Percentiles rank a stretch among this genome's conserved stretches.
These are phyloP conservation scores for Spheniscus humboldti DNA, from an alignment of 2,797 vertebrate genomes.

Conservation along the genomic window DNA sequence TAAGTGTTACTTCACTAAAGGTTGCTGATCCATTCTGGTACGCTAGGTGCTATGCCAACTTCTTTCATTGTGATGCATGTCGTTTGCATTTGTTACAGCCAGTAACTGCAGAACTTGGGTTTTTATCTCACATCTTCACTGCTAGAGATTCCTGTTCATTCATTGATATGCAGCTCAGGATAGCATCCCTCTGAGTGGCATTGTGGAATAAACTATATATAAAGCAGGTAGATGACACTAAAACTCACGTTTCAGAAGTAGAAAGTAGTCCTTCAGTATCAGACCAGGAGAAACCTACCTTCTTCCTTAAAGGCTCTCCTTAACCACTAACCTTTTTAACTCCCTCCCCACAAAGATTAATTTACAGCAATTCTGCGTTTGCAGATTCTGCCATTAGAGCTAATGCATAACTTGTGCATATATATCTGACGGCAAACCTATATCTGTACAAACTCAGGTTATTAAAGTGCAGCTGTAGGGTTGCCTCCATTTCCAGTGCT, in stretches of 20 bases:
- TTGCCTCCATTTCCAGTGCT: not conserved
- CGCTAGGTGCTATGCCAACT: not conserved
- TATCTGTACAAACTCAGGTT: not conserved
- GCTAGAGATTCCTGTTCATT: not conserved
- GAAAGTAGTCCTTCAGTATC: not conserved
- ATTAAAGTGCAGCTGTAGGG: not conserved
- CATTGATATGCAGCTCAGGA: not conserved
- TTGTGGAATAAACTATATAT: not conserved
- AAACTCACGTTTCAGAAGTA: not conserved
- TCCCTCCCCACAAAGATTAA: not conserved
- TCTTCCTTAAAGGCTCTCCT: not conserved
- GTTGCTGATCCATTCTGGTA: not conserved
- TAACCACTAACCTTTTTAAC: not conserved
- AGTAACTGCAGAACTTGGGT: not conserved
- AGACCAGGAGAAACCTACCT: not conserved
- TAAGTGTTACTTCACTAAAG: not conserved
- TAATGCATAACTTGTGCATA: not conserved
- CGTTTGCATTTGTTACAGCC: not conserved
- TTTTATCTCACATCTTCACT: not conserved
- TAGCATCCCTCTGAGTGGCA: not conserved
- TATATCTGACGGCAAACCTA: not conserved
- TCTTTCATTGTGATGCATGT: not conserved
- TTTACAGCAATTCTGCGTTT: not conserved
- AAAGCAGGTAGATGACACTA: not conserved
- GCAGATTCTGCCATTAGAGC: not conserved